Percentiles rank a stretch among this genome's conserved stretches.
phyloP scores from a whole-genome alignment of 1,140 invertebrate genomes.

The Pararge aegeria region DNA sequence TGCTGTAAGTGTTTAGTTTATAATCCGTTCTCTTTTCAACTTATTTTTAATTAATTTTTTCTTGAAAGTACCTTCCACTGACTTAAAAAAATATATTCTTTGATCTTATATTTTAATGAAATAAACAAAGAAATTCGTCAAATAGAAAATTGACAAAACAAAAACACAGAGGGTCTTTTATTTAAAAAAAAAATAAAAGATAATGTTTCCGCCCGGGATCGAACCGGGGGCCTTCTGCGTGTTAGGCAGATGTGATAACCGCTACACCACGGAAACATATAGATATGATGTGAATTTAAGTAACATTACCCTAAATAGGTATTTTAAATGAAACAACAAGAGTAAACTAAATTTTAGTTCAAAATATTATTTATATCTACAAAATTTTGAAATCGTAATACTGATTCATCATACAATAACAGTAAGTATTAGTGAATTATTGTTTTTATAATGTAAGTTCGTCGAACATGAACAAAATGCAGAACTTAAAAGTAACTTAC shows the following conservation, averaged over 20 bases:
- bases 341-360: neutral
- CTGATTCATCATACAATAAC: neutral
- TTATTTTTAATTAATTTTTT: too few species aligned
- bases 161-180: neutral
- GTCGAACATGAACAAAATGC: too few species aligned
- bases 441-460: too few species aligned
- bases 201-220: slow-evolving; percentile 51
- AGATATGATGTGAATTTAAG: neutral
- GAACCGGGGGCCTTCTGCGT: slow-evolving; percentile 53
- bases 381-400: neutral
- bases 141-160: neutral
- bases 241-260: slow-evolving; percentile 56
- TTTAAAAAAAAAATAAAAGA: slow-evolving; percentile 12
- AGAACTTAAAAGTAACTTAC: too few species aligned
- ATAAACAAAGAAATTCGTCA: too few species aligned
- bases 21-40: too few species aligned
- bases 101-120: too few species aligned
- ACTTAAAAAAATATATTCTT: too few species aligned
- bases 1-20: too few species aligned
- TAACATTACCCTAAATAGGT: neutral
- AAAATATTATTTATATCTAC: neutral
- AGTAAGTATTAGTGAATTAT: too few species aligned
- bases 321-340: neutral
- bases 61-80: too few species aligned
- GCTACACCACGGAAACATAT: slow-evolving; percentile 48